Percentiles rank a stretch among this genome's conserved stretches.
phyloP scores from a whole-genome alignment of 2,888 invertebrate species.

The Syritta pipiens region DNA sequence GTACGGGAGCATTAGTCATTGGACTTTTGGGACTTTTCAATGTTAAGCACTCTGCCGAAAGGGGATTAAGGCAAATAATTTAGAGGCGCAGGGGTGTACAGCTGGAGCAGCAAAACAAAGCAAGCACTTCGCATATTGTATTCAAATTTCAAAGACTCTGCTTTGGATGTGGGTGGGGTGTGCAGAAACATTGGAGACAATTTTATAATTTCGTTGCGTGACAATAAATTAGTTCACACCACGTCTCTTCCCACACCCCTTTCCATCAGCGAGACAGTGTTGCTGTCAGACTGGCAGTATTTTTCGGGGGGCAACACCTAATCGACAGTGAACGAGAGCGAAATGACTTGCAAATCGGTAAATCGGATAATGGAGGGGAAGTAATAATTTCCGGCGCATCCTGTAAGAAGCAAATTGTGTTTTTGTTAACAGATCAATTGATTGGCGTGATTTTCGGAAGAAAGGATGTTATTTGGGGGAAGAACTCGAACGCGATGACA shows the following conservation, averaged over 20 bases:
- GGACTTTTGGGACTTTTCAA: conserved; percentile 67
- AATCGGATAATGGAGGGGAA: conserved; percentile 69
- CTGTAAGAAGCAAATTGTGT: conserved; percentile 68
- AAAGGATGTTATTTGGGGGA: conserved; percentile 47
- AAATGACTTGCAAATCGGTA: conserved; percentile 69
- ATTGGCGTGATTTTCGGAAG: conserved; percentile 64
- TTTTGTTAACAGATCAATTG: conserved; percentile 70
- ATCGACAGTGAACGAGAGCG: conserved; percentile 62
- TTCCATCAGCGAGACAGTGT: too few species aligned
- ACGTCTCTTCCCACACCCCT: conserved; percentile 46
- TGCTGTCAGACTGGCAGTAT: conserved; percentile 23
- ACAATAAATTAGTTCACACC: conserved; percentile 61
- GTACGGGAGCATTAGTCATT: conserved; percentile 59
- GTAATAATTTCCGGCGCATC: conserved; percentile 69
- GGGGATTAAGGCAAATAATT: conserved; percentile 54
- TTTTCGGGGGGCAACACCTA: conserved; percentile 48
- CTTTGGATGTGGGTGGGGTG: conserved; percentile 2
- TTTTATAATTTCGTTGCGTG: conserved; percentile 63
- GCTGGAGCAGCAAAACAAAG: neutral
- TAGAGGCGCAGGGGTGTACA: conserved; percentile 12
- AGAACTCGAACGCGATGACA: conserved; percentile 30
- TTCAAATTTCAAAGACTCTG: conserved; percentile 43
- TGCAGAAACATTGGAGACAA: neutral
- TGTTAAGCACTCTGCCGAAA: conserved; percentile 51
- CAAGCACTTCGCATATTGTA: conserved; percentile 38